Percentiles rank a stretch among this genome's conserved stretches.
phyloP scores from a whole-genome alignment of 2,888 invertebrate species.

The Brachyptera putata region DNA sequence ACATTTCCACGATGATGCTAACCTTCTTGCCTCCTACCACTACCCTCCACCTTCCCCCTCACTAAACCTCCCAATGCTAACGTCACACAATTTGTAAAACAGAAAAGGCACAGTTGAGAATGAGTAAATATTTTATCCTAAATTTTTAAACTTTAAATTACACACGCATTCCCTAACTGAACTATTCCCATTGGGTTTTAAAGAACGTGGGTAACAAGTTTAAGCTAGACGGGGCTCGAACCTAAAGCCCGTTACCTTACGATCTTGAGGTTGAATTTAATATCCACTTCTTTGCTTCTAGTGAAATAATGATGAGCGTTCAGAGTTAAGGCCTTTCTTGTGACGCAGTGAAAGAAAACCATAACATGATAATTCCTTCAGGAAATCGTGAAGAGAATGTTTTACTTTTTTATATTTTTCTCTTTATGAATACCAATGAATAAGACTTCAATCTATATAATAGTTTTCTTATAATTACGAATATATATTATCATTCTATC shows the following conservation, averaged over 20 bases:
- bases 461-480: no score
- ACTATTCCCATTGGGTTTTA: slow-evolving; percentile 1
- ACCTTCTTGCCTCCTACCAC: slow-evolving; percentile 1
- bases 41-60: not conserved
- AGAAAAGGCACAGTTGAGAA: slow-evolving; percentile 23
- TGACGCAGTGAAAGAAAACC: no score
- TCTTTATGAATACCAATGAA: no score
- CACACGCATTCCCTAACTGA: slow-evolving; percentile 19
- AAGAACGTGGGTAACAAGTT: slow-evolving; percentile 14
- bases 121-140: slow-evolving; percentile 30
- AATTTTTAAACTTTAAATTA: slow-evolving; percentile 33
- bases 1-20: slow-evolving; percentile 17
- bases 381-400: no score
- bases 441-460: no score
- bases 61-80: not conserved
- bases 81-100: slow-evolving; percentile 29
- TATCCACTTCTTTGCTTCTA: no score
- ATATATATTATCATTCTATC: no score
- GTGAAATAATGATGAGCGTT: no score
- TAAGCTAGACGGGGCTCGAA: slow-evolving; percentile 15
- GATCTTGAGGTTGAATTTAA: no score
- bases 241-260: not conserved
- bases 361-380: no score
- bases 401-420: no score
- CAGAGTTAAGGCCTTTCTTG: no score